phyloP scores from a whole-genome alignment of 2,113 vertebrate species.

The Numenius arquata region DNA sequence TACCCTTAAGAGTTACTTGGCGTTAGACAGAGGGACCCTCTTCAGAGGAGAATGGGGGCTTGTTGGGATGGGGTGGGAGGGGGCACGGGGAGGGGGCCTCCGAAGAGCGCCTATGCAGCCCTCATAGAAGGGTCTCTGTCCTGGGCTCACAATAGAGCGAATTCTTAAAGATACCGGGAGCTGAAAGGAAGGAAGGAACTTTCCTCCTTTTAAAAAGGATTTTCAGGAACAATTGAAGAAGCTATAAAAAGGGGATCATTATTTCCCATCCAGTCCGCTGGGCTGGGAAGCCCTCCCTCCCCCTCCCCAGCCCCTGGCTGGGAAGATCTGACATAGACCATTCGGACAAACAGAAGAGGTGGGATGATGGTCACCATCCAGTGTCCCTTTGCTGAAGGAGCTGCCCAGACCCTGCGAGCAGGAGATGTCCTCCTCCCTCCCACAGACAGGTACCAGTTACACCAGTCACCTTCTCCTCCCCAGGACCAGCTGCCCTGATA shows the following conservation, averaged over 20 bases:
- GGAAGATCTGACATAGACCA: background rate
- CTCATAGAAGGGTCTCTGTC: conserved; percentile 91
- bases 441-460: background rate
- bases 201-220: conserved; percentile 57
- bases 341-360: accelerated
- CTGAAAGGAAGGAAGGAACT: conserved; percentile 66
- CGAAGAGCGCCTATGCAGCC: conserved; percentile 59
- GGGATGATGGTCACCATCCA: accelerated
- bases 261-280: conserved; percentile 30
- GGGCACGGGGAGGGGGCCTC: conserved; percentile 53
- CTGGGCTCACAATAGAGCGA: conserved; percentile 77
- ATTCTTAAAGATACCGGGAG: conserved; percentile 79
- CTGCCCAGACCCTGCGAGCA: accelerated
- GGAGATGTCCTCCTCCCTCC: background rate
- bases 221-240: conserved; percentile 63
- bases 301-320: background rate
- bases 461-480: background rate
- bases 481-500: background rate
- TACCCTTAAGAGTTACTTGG: conserved; percentile 92
- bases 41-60: conserved; percentile 93
- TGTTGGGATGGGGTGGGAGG: conserved; percentile 85
- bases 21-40: conserved; percentile 94
- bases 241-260: conserved; percentile 56
- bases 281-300: background rate
- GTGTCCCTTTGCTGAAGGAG: accelerated